Base-by-base conservation (phyloP, 1,140 invertebrate genomes). In the Ladona fulva region DNA sequence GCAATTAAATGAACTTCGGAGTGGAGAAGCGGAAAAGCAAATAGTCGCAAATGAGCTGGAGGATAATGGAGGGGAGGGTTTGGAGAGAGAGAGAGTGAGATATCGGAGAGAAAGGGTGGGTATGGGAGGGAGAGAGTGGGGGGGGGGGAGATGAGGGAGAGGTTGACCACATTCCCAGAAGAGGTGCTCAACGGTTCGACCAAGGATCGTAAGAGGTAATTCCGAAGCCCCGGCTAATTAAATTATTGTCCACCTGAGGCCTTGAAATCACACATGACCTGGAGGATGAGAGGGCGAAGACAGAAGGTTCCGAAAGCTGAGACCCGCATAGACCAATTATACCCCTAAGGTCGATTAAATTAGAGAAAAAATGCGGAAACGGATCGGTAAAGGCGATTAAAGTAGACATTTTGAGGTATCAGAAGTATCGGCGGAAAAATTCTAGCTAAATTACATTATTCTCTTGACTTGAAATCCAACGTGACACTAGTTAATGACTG, bases 241-340 rank as follows among this genome's bases (percentile, higher is more conserved):
- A 66, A 66, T 66, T 66, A 66, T 66, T 66, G 52, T 16, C 52
- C 52, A 66, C 52, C 52, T 66, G 52, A 66, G 52, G n/a, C 52
- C n/a, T 22, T 12, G 1, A 3, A 22, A 66, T 19, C 12, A 66
- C 52, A 22, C 52, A 66, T 22, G n/a, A 16, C 14, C 52, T 12
- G n/a, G 1, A 6, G 52, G 10, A 11, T 52, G 44, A 11, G 10
- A 10, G 44, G 44, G 16, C 5, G 52, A 16, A 22, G 14, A 22
- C 52, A 66, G 52, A 22, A 66, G 52, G n/a, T 16, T 66, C 5
- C 52, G 52, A 12, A 6, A 66, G 52, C 52, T 19, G 52, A 22
- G 52, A 22, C 16, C n/a, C 1, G 52, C 52, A 37, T 37, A 8
- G 52, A 3, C 52, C 52, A 66, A 66, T 66, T 66, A 66, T 66